A percentile compares a stretch with the other conserved stretches of the same genome.
phyloP scores from a whole-genome alignment of 2,797 vertebrate species.

The Furcifer pardalis region DNA sequence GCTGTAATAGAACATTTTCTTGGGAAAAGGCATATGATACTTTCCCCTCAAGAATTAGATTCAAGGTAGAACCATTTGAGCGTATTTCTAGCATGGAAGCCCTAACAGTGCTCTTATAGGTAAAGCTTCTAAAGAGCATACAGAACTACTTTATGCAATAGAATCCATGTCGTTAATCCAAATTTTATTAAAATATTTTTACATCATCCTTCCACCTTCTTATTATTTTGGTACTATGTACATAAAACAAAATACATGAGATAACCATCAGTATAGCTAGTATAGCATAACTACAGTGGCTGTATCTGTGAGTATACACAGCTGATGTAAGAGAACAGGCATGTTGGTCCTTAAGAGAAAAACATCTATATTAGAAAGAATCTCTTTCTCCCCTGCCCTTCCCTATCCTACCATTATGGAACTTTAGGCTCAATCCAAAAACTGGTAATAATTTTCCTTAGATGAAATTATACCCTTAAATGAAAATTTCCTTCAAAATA shows the following conservation, averaged over 20 bases:
- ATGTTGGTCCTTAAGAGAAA: too few species aligned
- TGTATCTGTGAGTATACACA: too few species aligned
- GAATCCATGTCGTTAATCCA: too few species aligned
- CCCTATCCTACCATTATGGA: background rate
- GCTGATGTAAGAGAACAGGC: too few species aligned
- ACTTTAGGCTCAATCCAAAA: background rate
- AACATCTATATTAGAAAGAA: too few species aligned
- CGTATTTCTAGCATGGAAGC: too few species aligned
- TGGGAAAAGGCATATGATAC: too few species aligned
- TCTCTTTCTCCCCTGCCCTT: background rate
- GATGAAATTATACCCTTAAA: background rate
- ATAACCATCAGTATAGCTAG: background rate
- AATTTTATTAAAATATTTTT: background rate
- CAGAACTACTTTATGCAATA: too few species aligned
- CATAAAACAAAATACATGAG: background rate
- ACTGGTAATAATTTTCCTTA: background rate
- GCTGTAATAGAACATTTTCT: too few species aligned
- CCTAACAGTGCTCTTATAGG: too few species aligned
- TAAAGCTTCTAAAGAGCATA: background rate
- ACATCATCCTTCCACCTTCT: background rate
- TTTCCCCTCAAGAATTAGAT: too few species aligned
- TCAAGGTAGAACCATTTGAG: background rate
- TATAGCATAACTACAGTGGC: background rate
- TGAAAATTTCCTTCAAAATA: background rate
- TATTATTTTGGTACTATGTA: background rate